Conservation (phyloP, 1,140 invertebrate genomes). For the Dinothrombium tinctorium region DNA sequence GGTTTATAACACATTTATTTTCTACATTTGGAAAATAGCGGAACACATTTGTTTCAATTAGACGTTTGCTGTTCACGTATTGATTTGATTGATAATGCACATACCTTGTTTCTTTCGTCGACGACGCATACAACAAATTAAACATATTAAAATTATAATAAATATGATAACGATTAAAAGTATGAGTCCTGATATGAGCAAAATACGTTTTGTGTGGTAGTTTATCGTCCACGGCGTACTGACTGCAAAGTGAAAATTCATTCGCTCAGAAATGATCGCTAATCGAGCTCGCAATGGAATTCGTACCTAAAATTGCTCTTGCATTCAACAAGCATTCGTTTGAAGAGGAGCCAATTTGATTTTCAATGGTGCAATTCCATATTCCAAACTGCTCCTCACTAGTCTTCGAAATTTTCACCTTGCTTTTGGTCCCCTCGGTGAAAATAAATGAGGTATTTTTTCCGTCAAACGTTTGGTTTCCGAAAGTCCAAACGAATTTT, state of each 20-base stretch:
- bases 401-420: slow-evolving; percentile 15
- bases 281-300: neutral
- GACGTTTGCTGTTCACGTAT: neutral
- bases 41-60: neutral
- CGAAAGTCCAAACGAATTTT: slow-evolving; percentile 56
- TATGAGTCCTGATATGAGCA: slow-evolving; percentile 9
- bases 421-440: slow-evolving; percentile 14
- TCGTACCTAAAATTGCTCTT: neutral
- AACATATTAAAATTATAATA: slow-evolving; percentile 7
- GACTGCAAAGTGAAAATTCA: neutral
- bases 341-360: slow-evolving; percentile 19
- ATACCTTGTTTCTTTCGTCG: slow-evolving; percentile 11
- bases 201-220: slow-evolving; percentile 4
- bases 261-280: neutral
- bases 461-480: slow-evolving; percentile 28
- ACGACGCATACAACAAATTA: slow-evolving; percentile 8
- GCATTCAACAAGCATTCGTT: neutral
- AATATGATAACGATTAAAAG: slow-evolving; percentile 8
- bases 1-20: neutral
- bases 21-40: neutral
- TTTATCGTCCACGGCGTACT: slow-evolving; percentile 3
- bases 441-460: slow-evolving; percentile 28
- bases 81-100: neutral
- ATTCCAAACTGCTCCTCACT: slow-evolving; percentile 35
- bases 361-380: slow-evolving; percentile 59